phyloP scores from a whole-genome alignment of 2,113 vertebrate species.

The Rattus rattus region DNA sequence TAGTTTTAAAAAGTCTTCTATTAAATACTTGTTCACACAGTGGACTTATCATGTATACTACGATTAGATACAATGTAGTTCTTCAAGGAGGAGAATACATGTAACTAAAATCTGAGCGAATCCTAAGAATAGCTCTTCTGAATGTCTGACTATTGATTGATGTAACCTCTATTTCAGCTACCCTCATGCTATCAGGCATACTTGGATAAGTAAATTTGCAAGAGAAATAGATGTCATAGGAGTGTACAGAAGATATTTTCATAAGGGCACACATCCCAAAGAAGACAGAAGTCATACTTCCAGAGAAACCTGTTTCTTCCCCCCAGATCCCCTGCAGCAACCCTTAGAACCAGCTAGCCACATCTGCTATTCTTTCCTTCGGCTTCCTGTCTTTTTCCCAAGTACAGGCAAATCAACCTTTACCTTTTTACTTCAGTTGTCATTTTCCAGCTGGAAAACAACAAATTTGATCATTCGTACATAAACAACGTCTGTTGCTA shows the following conservation, averaged over 20 bases:
- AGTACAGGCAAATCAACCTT: slow-evolving; percentile 71
- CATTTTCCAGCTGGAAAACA: slow-evolving; percentile 78
- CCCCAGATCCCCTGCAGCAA: neutral
- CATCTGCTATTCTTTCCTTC: slow-evolving; percentile 59
- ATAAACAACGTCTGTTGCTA: slow-evolving; percentile 77
- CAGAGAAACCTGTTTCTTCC: slow-evolving; percentile 34
- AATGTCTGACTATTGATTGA: neutral
- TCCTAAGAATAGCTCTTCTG: neutral
- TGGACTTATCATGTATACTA: neutral
- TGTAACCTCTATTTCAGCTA: neutral
- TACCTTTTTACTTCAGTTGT: slow-evolving; percentile 75
- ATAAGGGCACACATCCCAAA: neutral
- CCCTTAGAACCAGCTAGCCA: slow-evolving; percentile 26
- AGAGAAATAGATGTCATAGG: neutral
- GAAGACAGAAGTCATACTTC: slow-evolving; percentile 8
- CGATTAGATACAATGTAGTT: neutral
- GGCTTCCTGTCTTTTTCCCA: slow-evolving; percentile 29
- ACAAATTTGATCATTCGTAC: slow-evolving; percentile 73
- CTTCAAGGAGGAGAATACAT: neutral
- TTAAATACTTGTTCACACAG: neutral
- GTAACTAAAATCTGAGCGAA: neutral
- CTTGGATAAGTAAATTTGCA: neutral
- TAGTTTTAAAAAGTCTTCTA: neutral
- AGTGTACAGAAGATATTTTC: neutral
- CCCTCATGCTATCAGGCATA: neutral